These are phyloP conservation scores for Penaeus vannamei DNA, from an alignment of 1,140 invertebrate genomes.

Conservation along the genomic window DNA sequence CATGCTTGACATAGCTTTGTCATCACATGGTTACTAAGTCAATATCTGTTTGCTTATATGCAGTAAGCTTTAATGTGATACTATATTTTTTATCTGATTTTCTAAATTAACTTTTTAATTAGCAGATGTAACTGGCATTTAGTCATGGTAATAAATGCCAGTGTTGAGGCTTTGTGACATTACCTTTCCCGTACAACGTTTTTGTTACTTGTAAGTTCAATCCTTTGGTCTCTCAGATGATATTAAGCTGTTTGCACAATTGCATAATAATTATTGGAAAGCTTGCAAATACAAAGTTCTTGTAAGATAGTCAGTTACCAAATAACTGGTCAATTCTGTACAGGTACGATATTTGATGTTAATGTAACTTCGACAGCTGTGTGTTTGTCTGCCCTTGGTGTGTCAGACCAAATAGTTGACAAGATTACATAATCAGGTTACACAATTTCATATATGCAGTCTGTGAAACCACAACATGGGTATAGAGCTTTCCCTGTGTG, in stretches of 20 bases:
- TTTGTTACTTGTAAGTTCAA: too few species aligned
- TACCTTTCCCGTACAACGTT: too few species aligned
- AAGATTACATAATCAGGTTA: not conserved
- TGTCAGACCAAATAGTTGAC: constrained; percentile 18
- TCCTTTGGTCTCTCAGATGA: too few species aligned
- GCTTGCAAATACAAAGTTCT: constrained; percentile 28
- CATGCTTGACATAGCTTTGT: constrained; percentile 54
- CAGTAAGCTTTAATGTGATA: constrained; percentile 62
- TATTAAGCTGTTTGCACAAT: constrained; percentile 16
- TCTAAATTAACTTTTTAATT: constrained; percentile 14
- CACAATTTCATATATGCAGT: too few species aligned
- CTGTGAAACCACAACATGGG: too few species aligned
- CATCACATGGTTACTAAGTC: constrained; percentile 48
- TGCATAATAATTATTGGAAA: constrained; percentile 17
- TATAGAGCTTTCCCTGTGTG: too few species aligned
- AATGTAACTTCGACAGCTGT: constrained; percentile 17
- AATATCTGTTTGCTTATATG: constrained; percentile 57
- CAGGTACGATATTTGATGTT: constrained; percentile 17
- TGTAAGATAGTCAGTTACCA: constrained; percentile 26
- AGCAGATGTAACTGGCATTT: constrained; percentile 4
- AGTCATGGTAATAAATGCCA: too few species aligned
- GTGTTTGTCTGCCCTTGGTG: constrained; percentile 18
- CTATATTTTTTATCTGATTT: constrained; percentile 36
- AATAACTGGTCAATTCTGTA: constrained; percentile 25
- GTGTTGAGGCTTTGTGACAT: too few species aligned